Percentiles rank a stretch among this genome's conserved stretches.
These are phyloP conservation scores for Turritopsis rubra DNA, from an alignment of 30 jellyfish, hydroid and myxozoan genomes.

Conservation along the genomic window DNA sequence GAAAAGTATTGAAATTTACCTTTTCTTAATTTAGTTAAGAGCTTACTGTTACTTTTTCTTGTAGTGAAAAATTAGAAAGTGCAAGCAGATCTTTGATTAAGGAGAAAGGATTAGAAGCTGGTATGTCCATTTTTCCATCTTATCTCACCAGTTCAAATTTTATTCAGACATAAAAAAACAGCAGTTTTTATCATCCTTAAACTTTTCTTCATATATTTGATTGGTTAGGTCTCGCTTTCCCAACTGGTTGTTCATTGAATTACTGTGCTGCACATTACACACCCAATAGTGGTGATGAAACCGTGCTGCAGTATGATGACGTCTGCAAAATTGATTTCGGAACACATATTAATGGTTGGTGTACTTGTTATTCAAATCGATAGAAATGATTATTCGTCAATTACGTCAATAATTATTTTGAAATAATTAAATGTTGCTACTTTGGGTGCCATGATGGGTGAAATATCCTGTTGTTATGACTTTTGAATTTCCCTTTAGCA, in stretches of 20 bases:
- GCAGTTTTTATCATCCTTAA: too few relatives aligned
- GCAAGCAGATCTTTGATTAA: slow-evolving; percentile 85
- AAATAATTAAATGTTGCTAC: too few relatives aligned
- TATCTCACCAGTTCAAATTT: not conserved
- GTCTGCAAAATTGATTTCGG: slow-evolving; percentile 99
- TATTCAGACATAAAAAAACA: too few relatives aligned
- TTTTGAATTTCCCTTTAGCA: too few relatives aligned
- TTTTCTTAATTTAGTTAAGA: slow-evolving; percentile 11
- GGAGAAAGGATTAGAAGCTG: slow-evolving; percentile 94
- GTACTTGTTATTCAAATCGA: too few relatives aligned
- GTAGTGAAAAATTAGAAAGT: slow-evolving; percentile 83
- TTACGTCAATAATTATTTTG: too few relatives aligned
- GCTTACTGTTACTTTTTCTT: not conserved
- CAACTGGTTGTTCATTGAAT: slow-evolving; percentile 96
- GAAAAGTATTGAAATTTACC: too few relatives aligned
- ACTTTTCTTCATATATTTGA: too few relatives aligned
- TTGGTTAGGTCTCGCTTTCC: slow-evolving; percentile 88
- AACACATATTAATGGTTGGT: slow-evolving; percentile 86
- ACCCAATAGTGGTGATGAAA: slow-evolving; percentile 95
- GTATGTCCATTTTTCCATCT: slow-evolving; percentile 26
- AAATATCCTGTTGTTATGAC: too few relatives aligned
- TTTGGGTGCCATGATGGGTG: too few relatives aligned
- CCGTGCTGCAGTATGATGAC: slow-evolving; percentile 96
- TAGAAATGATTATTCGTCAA: too few relatives aligned
- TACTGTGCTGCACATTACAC: slow-evolving; percentile 99